Evolutionary conservation across 92 coral and sea anemone genomes (phyloP), one percentile per base, ranked within the genome.

Genomic region (Epizoanthus fatuus): DNA sequence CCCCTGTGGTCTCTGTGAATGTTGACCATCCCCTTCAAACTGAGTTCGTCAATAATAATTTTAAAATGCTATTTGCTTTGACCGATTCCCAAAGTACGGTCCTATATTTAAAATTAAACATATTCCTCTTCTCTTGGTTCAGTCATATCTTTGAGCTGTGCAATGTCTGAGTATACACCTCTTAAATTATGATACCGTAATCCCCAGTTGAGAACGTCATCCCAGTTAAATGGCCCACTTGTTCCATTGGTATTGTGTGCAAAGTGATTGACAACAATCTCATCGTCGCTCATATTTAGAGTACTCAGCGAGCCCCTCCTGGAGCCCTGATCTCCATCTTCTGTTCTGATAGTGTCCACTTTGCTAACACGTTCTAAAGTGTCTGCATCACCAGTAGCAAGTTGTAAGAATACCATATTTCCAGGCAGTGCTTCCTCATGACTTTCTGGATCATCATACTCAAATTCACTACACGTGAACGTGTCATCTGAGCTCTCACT

Each of bases 401-500:
- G 95, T 72, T 86, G 91, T 9, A 90, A 85, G 66, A 95, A 95
- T 38, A 95, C 92, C 98, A 95, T 95, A 76, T 92, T 95, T 45
- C 93, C 93, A 5, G 84, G 72, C 5, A 72, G 72, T 3, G 74
- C 68, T 4, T 95, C 99, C 63, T 96, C 96, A 1, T 80, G 82
- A 5, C 92, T 95, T 71, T 87, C 90, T 16, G 89, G 97, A 29
- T 94, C 88, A 84, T 95, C 98, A 63, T 76, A 95, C 65, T 97
- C 99, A 73, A 95, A 95, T 91, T 97, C 99, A 64, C 99, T 97
- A 42, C 96, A 95, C 14, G 99, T 97, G 64, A 97, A 97, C 1
- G 97, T 94, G 67, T 93, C 98, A 69, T 97, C 98, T 39, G 99
- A 97, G 81, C 99, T 97, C 76, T 95, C 99, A 22, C 98, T 92